Evolutionary conservation across 1,140 invertebrate species (phyloP), one percentile per base, ranked within the genome.

Genomic region (Sycobia sp.): DNA sequence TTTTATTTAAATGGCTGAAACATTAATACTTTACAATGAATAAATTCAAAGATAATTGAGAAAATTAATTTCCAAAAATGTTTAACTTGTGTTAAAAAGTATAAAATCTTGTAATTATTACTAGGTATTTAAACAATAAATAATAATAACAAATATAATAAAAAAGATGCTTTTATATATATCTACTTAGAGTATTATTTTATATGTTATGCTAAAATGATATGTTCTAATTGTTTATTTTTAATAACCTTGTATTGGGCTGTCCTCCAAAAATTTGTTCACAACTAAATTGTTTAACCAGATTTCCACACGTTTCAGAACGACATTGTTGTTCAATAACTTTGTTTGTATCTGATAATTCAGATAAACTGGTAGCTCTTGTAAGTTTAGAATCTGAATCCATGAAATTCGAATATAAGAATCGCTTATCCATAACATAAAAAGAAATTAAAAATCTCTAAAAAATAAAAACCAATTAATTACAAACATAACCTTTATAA

Each of bases 351-450:
- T 56, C 64, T 11, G 68, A 61, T 20, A 71, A 44, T 47, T 74
- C 67, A 0, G 75, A 71, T 61, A 69, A 72, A 49, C 70, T 75
- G 11, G 66, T 27, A 32, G 70, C 32, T 59, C 63, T 69, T 4
- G 50, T 70, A 5, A 74, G 59, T 43, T 63, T 71, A 34, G 20
- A 23, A 51, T 70, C 55, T 16, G 62, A 39, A 60, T 72, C 66
- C 8, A 61, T 43, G n/a, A 68, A 56, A 53, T 25, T 69, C 13
- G 73, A 51, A 1, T 59, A 49, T n/a, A 70, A 67, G 18, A 71
- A 72, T n/a, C 61, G 50, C 27, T 65, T 65, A 62, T 76, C 75
- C 75, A 75, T 77, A 54, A 65, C 58, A 66, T 68, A 4, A 34
- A 59, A 49, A 39, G 16, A 54, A 36, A 43, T 18, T 25, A 55